A percentile compares a stretch with the other conserved stretches of the same genome.
Evolutionary conservation across 2,113 vertebrate species (phyloP).

Genomic region (Xenopus laevis): DNA sequence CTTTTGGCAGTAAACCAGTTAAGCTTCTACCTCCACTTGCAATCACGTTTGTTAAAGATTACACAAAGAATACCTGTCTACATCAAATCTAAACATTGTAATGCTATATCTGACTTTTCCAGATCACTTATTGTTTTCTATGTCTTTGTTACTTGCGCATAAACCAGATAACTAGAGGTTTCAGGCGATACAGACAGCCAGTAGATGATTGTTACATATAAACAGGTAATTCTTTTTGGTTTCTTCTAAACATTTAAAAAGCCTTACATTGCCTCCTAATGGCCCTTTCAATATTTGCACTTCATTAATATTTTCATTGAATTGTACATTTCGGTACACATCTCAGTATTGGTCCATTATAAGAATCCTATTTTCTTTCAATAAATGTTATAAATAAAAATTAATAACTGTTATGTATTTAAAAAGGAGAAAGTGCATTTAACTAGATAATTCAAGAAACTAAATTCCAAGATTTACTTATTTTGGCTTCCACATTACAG

Average conservation of each 20-base stretch:
- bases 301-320: background rate
- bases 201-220: conserved; percentile 30
- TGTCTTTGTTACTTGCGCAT: conserved; percentile 19
- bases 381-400: too few species aligned
- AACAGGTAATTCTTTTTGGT: background rate
- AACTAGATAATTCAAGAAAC: too few species aligned
- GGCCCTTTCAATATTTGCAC: conserved; percentile 19
- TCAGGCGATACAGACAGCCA: conserved; percentile 24
- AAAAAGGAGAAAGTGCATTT: too few species aligned
- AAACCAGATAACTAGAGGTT: conserved; percentile 33
- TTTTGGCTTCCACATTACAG: too few species aligned
- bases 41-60: background rate
- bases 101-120: conserved; percentile 2
- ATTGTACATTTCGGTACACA: background rate
- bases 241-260: background rate
- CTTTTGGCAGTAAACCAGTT: too few species aligned
- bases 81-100: conserved; percentile 6
- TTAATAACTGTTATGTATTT: too few species aligned
- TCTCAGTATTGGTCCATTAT: background rate
- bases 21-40: too few species aligned
- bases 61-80: background rate
- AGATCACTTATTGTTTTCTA: conserved; percentile 19
- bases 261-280: conserved; percentile 31
- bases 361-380: too few species aligned
- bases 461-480: too few species aligned